Evolutionary conservation across 1,140 invertebrate species (phyloP), one percentile per base, ranked within the genome.

Genomic region (Bathynomus jamesi): DNA sequence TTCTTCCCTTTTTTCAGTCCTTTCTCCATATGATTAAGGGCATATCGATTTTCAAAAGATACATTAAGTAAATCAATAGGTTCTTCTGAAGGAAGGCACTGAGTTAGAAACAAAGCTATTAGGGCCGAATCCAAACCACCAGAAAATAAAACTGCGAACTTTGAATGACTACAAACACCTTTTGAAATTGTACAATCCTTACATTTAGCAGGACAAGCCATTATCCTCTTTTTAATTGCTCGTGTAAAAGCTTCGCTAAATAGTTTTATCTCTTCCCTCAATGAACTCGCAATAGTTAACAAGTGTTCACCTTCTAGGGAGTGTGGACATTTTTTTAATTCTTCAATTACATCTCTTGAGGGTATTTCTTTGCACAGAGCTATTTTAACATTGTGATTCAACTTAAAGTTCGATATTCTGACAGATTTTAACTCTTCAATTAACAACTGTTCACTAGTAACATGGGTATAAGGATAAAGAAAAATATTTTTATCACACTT

Each of bases 41-140:
- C n/a, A n/a, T n/a, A 17, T 69, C 62, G 21, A 67, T 65, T 21
- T 32, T 61, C 60, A 85, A 99, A 99, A n/a, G 95, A 93, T 29
- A 98, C 93, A 87, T 98, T 99, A 24, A 98, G 86, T n/a, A 98
- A 85, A 83, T 98, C 95, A 78, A 98, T 94, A 32, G 89, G 85
- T 80, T 92, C 88, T 46, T 85, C 78, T 73, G 78, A 74, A 3
- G 88, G 83, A 27, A 95, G 80, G 84, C 86, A 89, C 84, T 88
- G 87, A 81, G 95, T 85, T 24, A 90, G 87, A 28, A 98, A 80
- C 31, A 88, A 84, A 31, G 95, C 90, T 73, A 99, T 83, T 78
- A 98, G 87, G 28, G 93, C 89, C 61, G 95, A 98, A 84, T 99
- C 96, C 13, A 99, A 84, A 28, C 96, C 96, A 68, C 96, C 96